Evolutionary conservation across 1,140 invertebrate species (phyloP).

Genomic region (Halictus rubicundus): DNA sequence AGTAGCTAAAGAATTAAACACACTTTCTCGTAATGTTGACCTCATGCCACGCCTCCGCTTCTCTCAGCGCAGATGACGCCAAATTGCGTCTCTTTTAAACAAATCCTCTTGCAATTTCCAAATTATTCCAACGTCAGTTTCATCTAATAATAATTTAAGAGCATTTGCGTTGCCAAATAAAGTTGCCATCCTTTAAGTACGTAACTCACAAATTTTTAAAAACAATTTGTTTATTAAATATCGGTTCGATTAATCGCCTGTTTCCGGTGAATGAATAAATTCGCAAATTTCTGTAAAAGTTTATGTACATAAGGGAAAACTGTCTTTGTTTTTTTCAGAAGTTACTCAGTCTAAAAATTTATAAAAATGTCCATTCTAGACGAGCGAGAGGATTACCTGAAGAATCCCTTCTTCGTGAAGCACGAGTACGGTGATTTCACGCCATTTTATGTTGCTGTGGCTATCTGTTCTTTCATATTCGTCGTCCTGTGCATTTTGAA

Average conservation of each 20-base stretch:
- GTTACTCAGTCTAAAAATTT: conserved; percentile 73
- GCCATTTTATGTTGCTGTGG: conserved; percentile 89
- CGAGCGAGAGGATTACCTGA: conserved; percentile 84
- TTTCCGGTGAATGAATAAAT: neutral
- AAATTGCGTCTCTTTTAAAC: neutral
- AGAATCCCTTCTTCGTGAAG: conserved; percentile 84
- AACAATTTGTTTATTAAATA: neutral
- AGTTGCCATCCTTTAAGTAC: neutral
- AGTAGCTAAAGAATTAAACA: neutral
- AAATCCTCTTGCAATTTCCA: neutral
- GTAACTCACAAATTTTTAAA: neutral
- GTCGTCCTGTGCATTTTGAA: conserved; percentile 87
- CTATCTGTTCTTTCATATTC: conserved; percentile 87
- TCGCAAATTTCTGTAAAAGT: neutral
- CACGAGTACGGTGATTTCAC: conserved; percentile 85
- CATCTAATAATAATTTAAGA: no score
- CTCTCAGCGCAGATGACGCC: neutral
- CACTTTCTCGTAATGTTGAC: conserved; percentile 7
- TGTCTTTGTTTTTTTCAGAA: conserved; percentile 75
- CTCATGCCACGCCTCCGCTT: conserved; percentile 38
- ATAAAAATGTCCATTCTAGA: conserved; percentile 83
- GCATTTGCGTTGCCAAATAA: neutral
- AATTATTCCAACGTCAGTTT: no score
- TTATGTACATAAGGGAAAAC: conserved; percentile 24
- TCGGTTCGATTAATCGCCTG: neutral